Base-by-base conservation (phyloP, 92 coral and sea anemone genomes). In the Micromussa lordhowensis region DNA sequence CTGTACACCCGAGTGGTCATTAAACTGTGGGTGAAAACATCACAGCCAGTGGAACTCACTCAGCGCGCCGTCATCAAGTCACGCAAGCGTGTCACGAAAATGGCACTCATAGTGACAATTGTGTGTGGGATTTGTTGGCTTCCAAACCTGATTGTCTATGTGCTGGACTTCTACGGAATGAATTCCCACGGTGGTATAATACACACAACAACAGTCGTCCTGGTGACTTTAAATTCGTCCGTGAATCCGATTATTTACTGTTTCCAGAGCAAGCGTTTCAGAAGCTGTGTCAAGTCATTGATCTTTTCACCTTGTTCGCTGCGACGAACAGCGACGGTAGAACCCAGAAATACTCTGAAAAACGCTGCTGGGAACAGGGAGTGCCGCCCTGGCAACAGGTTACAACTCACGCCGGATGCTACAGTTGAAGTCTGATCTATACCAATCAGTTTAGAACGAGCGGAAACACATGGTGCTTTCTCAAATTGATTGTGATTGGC, bases 171-270 rank as follows among this genome's bases (percentile, higher is more conserved):
- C 79, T 85, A 85, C 30, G 88, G 88, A 26, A 24, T 85, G 74
- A 77, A 74, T 30, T 75, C 68, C 11, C 88, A 87, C 19, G 83
- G 85, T 34, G 85, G 61, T 40, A 79, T 90, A 58, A 85, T 86
- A 44, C 92, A 93, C 79, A 92, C 95, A 35, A 87, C 91, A 61
- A 78, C 91, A 26, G 95, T 93, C 49, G 95, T 92, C 84, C 80
- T 93, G 85, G 95, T 93, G 55, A 90, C 93, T 26, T 68, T 93
- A 55, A 93, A 93, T 68, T 93, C 95, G 13, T 89, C 95, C 36
- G 93, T 90, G 26, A 93, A 93, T 74, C 95, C 95, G 16, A 90
- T 93, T 13, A 87, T 93, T 35, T 93, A 93, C 71, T 87, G 91
- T 30, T 88, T 93, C 30, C 93, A 90, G 82, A 89, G 93, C 26